phyloP scores from a whole-genome alignment of 2,888 invertebrate species.

The Archips xylosteana region DNA sequence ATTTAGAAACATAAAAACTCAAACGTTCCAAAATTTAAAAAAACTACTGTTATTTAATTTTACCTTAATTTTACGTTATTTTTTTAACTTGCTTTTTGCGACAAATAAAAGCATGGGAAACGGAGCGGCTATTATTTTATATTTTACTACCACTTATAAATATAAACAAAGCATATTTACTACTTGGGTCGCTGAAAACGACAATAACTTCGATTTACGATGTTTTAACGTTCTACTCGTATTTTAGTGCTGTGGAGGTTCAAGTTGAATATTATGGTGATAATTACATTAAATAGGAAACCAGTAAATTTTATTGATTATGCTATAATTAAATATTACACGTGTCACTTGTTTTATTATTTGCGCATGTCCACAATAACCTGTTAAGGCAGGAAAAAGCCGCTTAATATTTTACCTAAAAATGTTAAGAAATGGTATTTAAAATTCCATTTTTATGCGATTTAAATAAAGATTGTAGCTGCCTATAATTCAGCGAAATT shows the following conservation, averaged over 20 bases:
- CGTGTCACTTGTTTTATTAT: background rate
- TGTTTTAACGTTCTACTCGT: background rate
- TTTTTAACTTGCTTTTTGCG: background rate
- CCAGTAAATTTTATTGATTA: background rate
- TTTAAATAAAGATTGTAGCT: too few species aligned
- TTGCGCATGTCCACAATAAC: too few species aligned
- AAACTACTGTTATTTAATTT: too few species aligned
- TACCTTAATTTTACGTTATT: too few species aligned
- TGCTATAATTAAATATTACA: too few species aligned
- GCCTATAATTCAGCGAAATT: too few species aligned
- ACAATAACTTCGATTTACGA: slow-evolving; percentile 18
- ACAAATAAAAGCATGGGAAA: background rate
- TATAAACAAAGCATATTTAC: slow-evolving; percentile 1
- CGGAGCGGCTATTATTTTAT: background rate
- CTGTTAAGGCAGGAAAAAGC: too few species aligned
- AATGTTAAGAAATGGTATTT: too few species aligned
- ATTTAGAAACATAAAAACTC: too few species aligned
- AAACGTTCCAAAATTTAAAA: too few species aligned
- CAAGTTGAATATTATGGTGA: background rate
- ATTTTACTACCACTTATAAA: slow-evolving; percentile 13
- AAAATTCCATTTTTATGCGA: too few species aligned
- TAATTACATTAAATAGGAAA: background rate
- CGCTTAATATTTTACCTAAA: too few species aligned
- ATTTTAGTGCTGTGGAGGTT: background rate
- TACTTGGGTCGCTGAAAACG: background rate